phyloP scores from a whole-genome alignment of 2,113 vertebrate species.

The Grammomys surdaster region DNA sequence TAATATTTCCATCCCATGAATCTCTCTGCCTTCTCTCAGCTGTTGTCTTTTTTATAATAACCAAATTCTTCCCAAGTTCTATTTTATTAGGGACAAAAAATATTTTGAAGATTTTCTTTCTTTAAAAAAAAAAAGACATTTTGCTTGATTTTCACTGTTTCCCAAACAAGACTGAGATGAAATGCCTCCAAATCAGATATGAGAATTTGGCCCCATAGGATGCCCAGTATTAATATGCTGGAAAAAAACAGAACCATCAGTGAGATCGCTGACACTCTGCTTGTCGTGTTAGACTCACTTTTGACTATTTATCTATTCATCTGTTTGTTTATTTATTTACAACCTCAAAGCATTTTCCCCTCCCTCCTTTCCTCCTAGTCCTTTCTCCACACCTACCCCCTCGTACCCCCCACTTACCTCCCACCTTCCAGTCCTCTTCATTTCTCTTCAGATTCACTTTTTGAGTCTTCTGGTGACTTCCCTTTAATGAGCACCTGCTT shows the following conservation, averaged over 20 bases:
- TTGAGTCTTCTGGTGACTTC: not conserved
- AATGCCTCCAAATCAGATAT: not conserved
- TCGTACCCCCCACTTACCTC: not conserved
- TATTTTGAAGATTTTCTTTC: not conserved
- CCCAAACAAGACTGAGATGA: conserved; percentile 8
- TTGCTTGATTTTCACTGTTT: not conserved
- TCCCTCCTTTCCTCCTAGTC: not conserved
- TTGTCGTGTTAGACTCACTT: not conserved
- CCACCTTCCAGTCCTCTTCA: not conserved
- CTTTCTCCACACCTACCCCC: not conserved
- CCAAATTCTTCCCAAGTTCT: conserved; percentile 50
- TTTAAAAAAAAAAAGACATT: not conserved
- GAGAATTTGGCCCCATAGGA: not conserved
- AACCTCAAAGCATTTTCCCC: not conserved
- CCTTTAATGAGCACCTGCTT: not conserved
- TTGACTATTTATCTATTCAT: not conserved
- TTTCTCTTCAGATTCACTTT: not conserved
- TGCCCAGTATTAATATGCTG: not conserved
- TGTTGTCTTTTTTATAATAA: conserved; percentile 5
- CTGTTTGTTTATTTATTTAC: not conserved
- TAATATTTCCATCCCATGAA: conserved; percentile 39
- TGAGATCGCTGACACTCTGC: not conserved
- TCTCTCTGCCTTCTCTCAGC: conserved; percentile 34
- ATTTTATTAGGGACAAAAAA: not conserved
- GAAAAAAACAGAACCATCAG: not conserved